Evolutionary conservation across 1,140 invertebrate species (phyloP), one percentile per base, ranked within the genome.

Genomic region (Cheumatopsyche charites): DNA sequence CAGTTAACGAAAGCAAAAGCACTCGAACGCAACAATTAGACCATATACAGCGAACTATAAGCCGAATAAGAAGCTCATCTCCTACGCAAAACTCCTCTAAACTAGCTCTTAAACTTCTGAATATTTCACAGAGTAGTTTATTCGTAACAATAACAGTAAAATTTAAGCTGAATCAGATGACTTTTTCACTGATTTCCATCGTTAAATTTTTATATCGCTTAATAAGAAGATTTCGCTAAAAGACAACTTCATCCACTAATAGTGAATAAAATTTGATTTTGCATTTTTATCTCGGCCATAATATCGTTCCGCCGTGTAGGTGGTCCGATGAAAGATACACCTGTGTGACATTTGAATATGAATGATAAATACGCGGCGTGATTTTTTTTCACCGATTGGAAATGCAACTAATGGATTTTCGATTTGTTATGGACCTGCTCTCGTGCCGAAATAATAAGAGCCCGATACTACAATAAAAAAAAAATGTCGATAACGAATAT

Each of bases 321-420:
- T 68, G 66, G 66, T 68, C 66, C 45, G 19, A 68, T 55, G 66
- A 68, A 55, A 68, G 47, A 68, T 68, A 68, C 66, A 68, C 66
- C 49, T 68, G 66, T 68, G 66, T 68, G 66, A 68, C 66, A 68
- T 68, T 68, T 68, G 66, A 68, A 68, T 68, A 55, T 55, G 66
- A 68, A 68, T 68, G 47, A 55, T 63, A 63, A 29, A 63, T 63
- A 63, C 11, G 41, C 62, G 7, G 21, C 17, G 7, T 58, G 19
- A 58, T 58, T 58, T 58, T 58, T 58, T 58, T 58, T 58, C 19
- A 25, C 36, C 9, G 63, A 66, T 66, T 66, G 63, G 63, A 66
- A 66, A 66, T 66, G 63, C 63, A 66, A 42, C 63, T 66, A 66
- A 66, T 66, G 63, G 63, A 66, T 47, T 47, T 45, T 45, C 41